Percentiles rank a stretch among this genome's conserved stretches.
Evolutionary conservation across 2,797 vertebrate genomes (phyloP).

Genomic region (Strix occidentalis): DNA sequence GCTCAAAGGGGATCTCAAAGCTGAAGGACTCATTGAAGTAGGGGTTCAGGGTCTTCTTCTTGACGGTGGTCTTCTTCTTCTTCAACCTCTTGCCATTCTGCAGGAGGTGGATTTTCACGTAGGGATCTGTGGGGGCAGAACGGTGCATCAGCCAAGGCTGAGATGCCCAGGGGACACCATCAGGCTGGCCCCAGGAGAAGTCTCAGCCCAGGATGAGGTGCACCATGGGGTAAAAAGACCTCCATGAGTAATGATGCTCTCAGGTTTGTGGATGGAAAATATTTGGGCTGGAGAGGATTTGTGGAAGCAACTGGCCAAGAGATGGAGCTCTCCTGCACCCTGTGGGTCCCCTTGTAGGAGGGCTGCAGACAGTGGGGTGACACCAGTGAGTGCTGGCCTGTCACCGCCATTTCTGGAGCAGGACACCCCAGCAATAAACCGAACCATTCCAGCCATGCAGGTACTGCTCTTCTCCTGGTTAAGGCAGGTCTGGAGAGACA

Average conservation of each 20-base stretch:
- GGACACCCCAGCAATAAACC: not conserved
- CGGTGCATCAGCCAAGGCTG: not conserved
- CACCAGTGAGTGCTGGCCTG: not conserved
- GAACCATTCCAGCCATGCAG: not conserved
- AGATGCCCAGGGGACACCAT: not conserved
- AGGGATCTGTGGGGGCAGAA: slow-evolving; percentile 83
- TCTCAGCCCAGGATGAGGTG: not conserved
- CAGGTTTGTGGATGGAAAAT: not conserved
- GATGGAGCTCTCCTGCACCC: not conserved
- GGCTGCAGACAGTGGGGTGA: not conserved
- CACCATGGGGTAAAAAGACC: not conserved
- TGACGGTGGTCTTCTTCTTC: slow-evolving; percentile 99
- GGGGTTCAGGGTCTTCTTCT: slow-evolving; percentile 98
- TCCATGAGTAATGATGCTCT: not conserved
- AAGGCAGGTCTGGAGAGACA: not conserved
- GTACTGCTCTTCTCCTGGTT: not conserved
- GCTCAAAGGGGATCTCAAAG: slow-evolving; percentile 97
- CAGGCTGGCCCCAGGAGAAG: not conserved
- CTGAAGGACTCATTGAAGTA: slow-evolving; percentile 99
- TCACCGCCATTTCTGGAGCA: not conserved
- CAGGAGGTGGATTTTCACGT: slow-evolving; percentile 96
- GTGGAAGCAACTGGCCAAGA: not conserved
- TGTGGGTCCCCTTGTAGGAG: not conserved
- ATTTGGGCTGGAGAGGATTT: not conserved
- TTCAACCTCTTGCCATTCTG: slow-evolving; percentile 96